Evolutionary conservation across 2,888 invertebrate species (phyloP).

Genomic region (Aproaerema taeniolella): DNA sequence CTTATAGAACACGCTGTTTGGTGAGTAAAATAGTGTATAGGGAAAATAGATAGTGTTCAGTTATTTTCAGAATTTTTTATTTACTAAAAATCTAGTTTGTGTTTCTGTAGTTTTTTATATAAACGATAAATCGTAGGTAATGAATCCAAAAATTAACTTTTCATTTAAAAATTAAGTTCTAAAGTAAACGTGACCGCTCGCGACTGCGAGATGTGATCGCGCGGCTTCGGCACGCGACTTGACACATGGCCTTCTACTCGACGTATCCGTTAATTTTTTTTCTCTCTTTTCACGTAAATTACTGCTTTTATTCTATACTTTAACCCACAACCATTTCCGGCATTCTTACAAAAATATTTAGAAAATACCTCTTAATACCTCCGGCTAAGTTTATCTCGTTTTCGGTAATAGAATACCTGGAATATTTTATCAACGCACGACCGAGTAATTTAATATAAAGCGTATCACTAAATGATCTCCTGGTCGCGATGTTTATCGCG

Average conservation of each 20-base stretch:
- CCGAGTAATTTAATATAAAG: constrained; percentile 78
- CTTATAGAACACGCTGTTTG: too few species aligned
- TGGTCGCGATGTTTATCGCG: constrained; percentile 64
- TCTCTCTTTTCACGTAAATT: constrained; percentile 36
- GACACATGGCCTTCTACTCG: constrained; percentile 51
- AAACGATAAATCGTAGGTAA: too few species aligned
- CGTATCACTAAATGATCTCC: constrained; percentile 76
- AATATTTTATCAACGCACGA: constrained; percentile 76
- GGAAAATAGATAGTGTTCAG: too few species aligned
- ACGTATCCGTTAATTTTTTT: constrained; percentile 52
- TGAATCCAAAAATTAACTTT: too few species aligned
- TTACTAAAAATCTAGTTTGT: too few species aligned
- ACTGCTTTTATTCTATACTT: constrained; percentile 25
- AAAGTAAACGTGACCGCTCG: too few species aligned
- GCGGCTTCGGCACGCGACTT: constrained; percentile 63
- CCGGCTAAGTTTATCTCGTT: constrained; percentile 65
- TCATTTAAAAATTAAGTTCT: too few species aligned
- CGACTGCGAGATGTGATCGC: constrained; percentile 28
- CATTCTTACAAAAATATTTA: too few species aligned
- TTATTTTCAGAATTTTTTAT: too few species aligned
- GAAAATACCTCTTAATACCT: constrained; percentile 53
- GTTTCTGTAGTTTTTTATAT: too few species aligned
- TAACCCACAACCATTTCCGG: constrained; percentile 23
- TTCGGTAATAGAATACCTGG: constrained; percentile 74
- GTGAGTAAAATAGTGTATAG: too few species aligned